Evolutionary conservation across 2,797 vertebrate genomes (phyloP), one percentile per base, ranked within the genome.

Genomic region (Zenarchopterus dispar): DNA sequence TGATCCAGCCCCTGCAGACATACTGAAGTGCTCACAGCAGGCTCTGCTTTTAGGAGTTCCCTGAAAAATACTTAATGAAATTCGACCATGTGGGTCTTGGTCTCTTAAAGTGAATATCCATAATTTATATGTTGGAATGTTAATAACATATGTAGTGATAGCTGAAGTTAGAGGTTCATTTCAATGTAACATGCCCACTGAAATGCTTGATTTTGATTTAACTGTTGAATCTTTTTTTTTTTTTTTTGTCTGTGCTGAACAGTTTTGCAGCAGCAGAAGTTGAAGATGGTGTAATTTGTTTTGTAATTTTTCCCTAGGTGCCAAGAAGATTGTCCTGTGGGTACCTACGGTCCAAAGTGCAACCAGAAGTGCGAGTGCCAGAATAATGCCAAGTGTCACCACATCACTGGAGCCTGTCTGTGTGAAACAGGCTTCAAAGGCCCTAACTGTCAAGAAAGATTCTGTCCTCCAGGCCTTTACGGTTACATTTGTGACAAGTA

Each of bases 381-480:
- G 73, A 99, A 99, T 0, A 94, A 96, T 18, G 97, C 96, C 22
- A 97, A 94, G 89, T 99, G 98, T 77, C 96, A 97, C 4, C 96
- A 98, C 16, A 92, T 96, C 86, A 98, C 94, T 0, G 98, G 98
- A 0, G 95, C 95, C 0, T 99, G 98, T 33, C 82, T 96, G 66
- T 99, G 98, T 42, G 95, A 98, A 57, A 96, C 95, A 0, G 98
- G 98, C 42, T 99, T 97, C 89, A 97, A 96, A 87, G 98, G 98
- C 3, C 93, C 94, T 0, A 93, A 94, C 80, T 99, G 98, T 88
- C 96, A 97, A 73, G 96, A 99, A 56, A 94, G 98, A 18, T 96
- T 99, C 84, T 99, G 98, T 68, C 96, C 98, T 0, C 92, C 93
- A 11, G 95, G 97, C 4, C 84, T 97, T 26, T 97, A 99, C 0